Percentiles rank a stretch among this genome's conserved stretches.
Evolutionary conservation across 2,113 vertebrate genomes (phyloP).

Genomic region (Syrmaticus mikado): DNA sequence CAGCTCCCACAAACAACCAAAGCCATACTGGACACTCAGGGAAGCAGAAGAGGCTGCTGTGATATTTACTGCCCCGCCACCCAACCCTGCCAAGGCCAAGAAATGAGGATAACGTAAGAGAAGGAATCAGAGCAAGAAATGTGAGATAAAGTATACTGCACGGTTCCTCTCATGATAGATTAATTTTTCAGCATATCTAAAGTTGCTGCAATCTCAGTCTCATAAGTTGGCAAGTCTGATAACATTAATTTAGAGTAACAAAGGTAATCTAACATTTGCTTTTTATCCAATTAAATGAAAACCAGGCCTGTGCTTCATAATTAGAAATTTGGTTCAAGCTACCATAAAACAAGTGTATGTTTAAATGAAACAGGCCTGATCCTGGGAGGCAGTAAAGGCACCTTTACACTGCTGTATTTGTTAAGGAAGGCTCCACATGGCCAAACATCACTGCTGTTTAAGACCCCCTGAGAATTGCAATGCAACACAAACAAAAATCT

Average conservation of each 20-base stretch:
- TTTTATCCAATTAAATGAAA: constrained; percentile 36
- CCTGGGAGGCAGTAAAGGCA: not conserved
- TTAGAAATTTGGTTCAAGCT: not conserved
- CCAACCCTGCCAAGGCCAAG: not conserved
- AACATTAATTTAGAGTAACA: constrained; percentile 27
- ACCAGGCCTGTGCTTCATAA: constrained; percentile 20
- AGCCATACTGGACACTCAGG: not conserved
- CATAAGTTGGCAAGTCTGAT: constrained; percentile 51
- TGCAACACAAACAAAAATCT: not conserved
- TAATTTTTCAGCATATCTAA: constrained; percentile 47
- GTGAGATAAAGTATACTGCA: not conserved
- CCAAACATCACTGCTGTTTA: not conserved
- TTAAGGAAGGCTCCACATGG: not conserved
- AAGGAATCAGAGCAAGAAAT: not conserved
- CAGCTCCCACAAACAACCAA: not conserved
- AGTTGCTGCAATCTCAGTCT: constrained; percentile 22
- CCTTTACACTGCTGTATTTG: not conserved
- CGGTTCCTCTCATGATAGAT: constrained; percentile 9
- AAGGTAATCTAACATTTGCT: not conserved
- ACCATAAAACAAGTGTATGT: not conserved
- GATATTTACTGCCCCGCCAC: not conserved
- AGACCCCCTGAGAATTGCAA: not conserved
- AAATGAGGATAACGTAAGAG: not conserved
- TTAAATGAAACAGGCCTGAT: constrained; percentile 15
- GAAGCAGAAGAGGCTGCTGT: not conserved